Base-by-base conservation (phyloP, 2,797 vertebrate genomes). In the Decapterus maruadsi region DNA sequence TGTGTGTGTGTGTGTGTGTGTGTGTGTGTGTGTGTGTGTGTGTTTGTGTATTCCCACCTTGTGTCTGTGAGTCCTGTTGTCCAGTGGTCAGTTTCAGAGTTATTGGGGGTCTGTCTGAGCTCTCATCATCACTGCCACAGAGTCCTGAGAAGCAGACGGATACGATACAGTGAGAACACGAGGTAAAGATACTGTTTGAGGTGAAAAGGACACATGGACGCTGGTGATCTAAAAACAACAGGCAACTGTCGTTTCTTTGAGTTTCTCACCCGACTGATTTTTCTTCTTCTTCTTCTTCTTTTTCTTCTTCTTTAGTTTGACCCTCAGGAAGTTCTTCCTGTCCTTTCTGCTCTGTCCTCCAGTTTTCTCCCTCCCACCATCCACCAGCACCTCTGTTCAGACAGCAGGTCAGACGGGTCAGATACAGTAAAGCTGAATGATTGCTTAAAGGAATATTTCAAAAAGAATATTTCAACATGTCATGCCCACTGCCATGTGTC, bases 271-370 rank as follows among this genome's bases (percentile, higher is more conserved):
- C 17, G 74, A 51, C 89, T 95, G 95, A 96, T 96, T 96, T 73
- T 94, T 94, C 87, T 96, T 97, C 93, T 95, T 97, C 95, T 95
- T 98, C 92, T 96, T 98, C 95, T 97, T 97, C 87, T 95, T 98
- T 90, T 93, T 93, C 73, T 96, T 97, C 90, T 96, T 99, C 95
- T 97, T 99, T 46, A 97, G 93, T 85, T 97, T 98, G 45, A 96
- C 92, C 78, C 95, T 95, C 72, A 97, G 94, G 89, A 93, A 96
- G 81, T 97, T 96, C 90, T 95, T 97, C 81, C 94, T 95, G 83
- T 96, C 96, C 89, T 94, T 97, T 72, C 83, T 95, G 93, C 90
- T 95, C 94, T 84, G 82, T 90, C 87, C 95, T 95, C 79, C 95
- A 87, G 53, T 89, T 8, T 67, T 90, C 90, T 80, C 96, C 93